phyloP scores from a whole-genome alignment of 1,140 invertebrate genomes.

The Pygmarrhopalites habei region DNA sequence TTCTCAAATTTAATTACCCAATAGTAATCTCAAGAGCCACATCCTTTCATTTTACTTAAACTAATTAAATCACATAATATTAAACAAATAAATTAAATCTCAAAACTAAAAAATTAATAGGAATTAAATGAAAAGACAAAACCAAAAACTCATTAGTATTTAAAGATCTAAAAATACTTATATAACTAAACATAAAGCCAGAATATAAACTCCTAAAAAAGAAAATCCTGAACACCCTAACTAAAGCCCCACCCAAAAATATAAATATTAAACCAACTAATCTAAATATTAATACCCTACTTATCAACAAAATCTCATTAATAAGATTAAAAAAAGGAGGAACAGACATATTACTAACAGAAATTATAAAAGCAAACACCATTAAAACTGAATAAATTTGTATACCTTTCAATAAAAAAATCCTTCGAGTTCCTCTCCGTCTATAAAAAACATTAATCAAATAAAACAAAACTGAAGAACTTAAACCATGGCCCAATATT shows the following conservation, averaged over 20 bases:
- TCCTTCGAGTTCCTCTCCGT: constrained; percentile 43
- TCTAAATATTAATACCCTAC: constrained; percentile 11
- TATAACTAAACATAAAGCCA: constrained; percentile 46
- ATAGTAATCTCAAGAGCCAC: too few species aligned
- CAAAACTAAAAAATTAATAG: constrained; percentile 54
- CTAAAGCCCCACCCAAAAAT: constrained; percentile 27
- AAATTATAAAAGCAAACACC: constrained; percentile 28
- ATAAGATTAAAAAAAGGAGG: constrained; percentile 33
- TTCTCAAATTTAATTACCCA: too few species aligned
- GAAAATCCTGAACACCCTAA: constrained; percentile 28
- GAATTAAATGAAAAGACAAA: constrained; percentile 53
- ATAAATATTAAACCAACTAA: constrained; percentile 22
- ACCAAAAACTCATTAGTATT: constrained; percentile 51
- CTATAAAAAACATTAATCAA: constrained; percentile 59
- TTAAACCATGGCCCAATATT: constrained; percentile 56
- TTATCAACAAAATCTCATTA: constrained; percentile 30
- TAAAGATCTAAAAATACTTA: constrained; percentile 45
- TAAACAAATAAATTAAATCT: constrained; percentile 45
- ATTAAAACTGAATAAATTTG: constrained; percentile 2
- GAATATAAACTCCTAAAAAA: constrained; percentile 49
- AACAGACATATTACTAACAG: constrained; percentile 30
- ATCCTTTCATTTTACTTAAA: constrained; percentile 40
- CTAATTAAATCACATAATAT: constrained; percentile 44
- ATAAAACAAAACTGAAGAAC: constrained; percentile 61
- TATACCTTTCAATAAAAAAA: constrained; percentile 46